Evolutionary conservation across 2,113 vertebrate genomes (phyloP), one percentile per base, ranked within the genome.

Genomic region (Coracopsis vasa): DNA sequence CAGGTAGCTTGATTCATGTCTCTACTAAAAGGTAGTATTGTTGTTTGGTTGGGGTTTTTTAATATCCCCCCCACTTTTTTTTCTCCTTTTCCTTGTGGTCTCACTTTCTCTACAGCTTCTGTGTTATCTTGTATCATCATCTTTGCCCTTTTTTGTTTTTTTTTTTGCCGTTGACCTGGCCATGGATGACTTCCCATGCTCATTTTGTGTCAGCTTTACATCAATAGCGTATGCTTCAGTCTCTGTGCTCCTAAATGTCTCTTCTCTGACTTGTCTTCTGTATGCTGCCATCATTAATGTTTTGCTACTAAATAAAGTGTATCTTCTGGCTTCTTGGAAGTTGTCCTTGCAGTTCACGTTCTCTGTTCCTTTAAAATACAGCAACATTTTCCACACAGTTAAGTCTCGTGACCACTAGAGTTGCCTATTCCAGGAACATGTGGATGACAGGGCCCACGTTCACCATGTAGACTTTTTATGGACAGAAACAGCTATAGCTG

Each of bases 301-400:
- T 78, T 66, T 21, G 3, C 39, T 84, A 24, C 25, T 39, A 91
- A 81, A 62, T 45, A 8, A 61, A 56, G 37, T 15, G 0, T 47
- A 21, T 65, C 16, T 78, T 42, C 35, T 65, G 2, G 44, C 64
- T 92, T 51, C 69, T 78, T 78, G 37, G 25, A 45, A 58, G 29
- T 11, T 61, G 19, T 44, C 45, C 86, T 58, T 79, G 70, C 33
- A 54, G 70, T 72, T 92, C 14, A 11, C 2, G 0, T 67, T 77
- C 17, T 81, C 45, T 81, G 3, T 53, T 81, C 16, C 21, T 92
- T 82, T 69, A 65, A 44, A 39, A 66, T 35, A 28, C 9, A 51
- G 11, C 48, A 28, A 5, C 2, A 2, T 71, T 58, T 87, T 88
- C 39, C 12, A 69, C 24, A 37, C 0, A 0, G 6, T 64, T 27